Evolutionary conservation across 1,140 invertebrate species (phyloP).

Genomic region (Ceratina australensis): DNA sequence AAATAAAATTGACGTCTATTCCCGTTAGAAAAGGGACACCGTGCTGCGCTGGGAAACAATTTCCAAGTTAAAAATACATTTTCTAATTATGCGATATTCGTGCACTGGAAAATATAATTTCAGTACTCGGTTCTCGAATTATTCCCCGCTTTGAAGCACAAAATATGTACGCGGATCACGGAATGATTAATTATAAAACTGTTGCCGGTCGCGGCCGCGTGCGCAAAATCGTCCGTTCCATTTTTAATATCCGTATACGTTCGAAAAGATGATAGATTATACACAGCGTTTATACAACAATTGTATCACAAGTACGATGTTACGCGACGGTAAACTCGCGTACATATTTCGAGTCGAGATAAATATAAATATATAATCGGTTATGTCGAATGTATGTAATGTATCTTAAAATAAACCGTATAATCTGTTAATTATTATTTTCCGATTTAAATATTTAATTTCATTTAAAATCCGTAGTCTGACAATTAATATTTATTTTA

Average conservation of each 20-base stretch:
- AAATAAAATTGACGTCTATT: background rate
- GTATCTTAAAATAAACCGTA: too few relatives aligned
- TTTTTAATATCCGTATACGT: background rate
- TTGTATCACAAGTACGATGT: background rate
- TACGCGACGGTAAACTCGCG: background rate
- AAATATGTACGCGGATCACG: background rate
- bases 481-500: constrained; percentile 33
- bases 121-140: constrained; percentile 10
- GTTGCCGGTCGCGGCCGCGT: too few relatives aligned
- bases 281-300: constrained; percentile 6
- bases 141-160: background rate
- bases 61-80: constrained; percentile 16
- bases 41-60: background rate
- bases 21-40: too few relatives aligned
- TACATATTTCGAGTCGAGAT: background rate
- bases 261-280: background rate
- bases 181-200: background rate
- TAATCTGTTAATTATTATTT: too few relatives aligned
- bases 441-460: too few relatives aligned
- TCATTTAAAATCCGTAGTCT: too few relatives aligned
- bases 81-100: background rate
- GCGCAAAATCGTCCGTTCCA: constrained; percentile 1
- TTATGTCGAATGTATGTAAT: too few relatives aligned
- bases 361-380: background rate
- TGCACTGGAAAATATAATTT: background rate